These are phyloP conservation scores for Hemiprocne comata DNA, from an alignment of 2,113 vertebrate species.

Conservation along the genomic window DNA sequence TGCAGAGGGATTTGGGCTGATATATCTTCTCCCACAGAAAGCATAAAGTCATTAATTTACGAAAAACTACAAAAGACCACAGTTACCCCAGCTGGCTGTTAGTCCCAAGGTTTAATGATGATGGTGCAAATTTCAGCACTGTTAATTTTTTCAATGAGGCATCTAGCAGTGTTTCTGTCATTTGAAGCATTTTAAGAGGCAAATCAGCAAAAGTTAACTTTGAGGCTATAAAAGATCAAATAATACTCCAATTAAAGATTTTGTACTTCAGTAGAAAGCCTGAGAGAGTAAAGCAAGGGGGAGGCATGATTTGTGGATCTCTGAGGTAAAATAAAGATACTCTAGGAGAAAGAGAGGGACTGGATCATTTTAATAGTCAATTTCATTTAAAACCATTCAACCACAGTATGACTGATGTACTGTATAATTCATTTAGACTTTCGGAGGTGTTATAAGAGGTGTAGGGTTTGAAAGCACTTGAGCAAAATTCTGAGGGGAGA, in stretches of 20 bases:
- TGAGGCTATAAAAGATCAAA: background rate
- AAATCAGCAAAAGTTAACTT: background rate
- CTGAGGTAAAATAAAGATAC: constrained; percentile 19
- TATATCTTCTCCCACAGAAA: background rate
- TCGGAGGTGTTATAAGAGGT: background rate
- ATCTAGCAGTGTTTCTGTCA: background rate
- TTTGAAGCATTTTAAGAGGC: background rate
- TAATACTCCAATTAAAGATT: background rate
- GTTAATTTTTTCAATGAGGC: background rate
- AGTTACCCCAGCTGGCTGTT: background rate
- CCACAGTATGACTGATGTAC: background rate
- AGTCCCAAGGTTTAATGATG: background rate
- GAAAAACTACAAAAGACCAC: background rate
- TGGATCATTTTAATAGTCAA: background rate
- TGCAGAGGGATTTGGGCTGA: background rate
- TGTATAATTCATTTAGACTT: background rate
- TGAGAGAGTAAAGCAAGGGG: background rate
- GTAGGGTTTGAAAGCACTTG: background rate
- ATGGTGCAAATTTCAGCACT: background rate
- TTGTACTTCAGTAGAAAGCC: background rate
- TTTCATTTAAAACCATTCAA: constrained; percentile 1
- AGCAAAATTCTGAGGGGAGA: background rate
- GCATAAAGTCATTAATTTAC: background rate
- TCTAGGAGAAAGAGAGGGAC: background rate
- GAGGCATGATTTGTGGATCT: background rate